phyloP scores from a whole-genome alignment of 2,797 vertebrate species.

The Lagocephalus sceleratus region DNA sequence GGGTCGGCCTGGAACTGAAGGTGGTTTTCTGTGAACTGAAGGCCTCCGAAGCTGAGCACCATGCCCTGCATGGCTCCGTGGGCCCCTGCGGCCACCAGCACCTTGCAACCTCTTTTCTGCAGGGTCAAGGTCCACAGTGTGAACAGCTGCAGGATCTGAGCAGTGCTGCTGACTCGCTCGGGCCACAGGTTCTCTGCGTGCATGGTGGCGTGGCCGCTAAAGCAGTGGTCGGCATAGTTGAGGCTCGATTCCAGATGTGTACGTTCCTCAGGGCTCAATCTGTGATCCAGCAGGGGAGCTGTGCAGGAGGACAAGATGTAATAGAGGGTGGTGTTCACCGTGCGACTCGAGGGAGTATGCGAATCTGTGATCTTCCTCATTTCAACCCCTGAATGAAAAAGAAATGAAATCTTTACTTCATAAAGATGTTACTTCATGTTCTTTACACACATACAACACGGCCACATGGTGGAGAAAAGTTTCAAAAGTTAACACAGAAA shows the following conservation, averaged over 20 bases:
- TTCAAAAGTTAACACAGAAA: no score
- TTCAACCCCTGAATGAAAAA: conserved; percentile 78
- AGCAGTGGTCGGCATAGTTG: conserved; percentile 96
- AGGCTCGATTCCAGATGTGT: conserved; percentile 85
- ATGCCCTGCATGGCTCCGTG: conserved; percentile 94
- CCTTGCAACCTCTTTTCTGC: conserved; percentile 93
- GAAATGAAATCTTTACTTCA: not conserved
- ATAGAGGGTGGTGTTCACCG: conserved; percentile 94
- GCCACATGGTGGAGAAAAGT: no score
- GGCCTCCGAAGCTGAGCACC: conserved; percentile 94
- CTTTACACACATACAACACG: no score
- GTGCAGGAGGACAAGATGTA: conserved; percentile 85
- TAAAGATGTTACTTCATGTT: no score
- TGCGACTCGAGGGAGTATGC: conserved; percentile 88
- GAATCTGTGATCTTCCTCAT: conserved; percentile 91
- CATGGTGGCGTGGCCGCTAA: conserved; percentile 96
- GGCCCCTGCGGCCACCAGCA: conserved; percentile 84
- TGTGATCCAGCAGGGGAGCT: conserved; percentile 83
- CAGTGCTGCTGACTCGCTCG: conserved; percentile 71
- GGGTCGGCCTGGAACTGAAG: conserved; percentile 97
- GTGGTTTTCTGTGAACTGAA: conserved; percentile 98
- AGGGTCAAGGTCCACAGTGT: conserved; percentile 93
- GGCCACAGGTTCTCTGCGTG: conserved; percentile 96
- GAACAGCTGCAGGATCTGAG: conserved; percentile 89
- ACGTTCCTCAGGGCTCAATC: conserved; percentile 75